phyloP scores from a whole-genome alignment of 2,113 vertebrate genomes.

The Trogon surrucura region DNA sequence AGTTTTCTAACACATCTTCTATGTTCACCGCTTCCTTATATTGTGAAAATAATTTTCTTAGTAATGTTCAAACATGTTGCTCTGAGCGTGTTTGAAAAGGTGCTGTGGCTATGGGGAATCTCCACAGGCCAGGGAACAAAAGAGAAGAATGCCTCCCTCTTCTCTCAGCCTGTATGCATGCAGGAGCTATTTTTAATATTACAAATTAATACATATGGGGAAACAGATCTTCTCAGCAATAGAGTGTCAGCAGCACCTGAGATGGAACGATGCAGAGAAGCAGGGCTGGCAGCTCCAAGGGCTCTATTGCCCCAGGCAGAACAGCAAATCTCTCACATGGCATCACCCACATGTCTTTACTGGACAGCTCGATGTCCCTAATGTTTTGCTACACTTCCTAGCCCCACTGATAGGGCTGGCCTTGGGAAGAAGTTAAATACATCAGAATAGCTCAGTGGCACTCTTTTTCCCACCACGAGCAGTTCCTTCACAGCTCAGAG shows the following conservation, averaged over 20 bases:
- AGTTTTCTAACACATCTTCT: not conserved
- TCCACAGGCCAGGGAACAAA: not conserved
- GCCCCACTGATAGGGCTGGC: not conserved
- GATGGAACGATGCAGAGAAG: not conserved
- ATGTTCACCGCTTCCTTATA: not conserved
- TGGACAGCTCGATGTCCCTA: not conserved
- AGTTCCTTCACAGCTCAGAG: not conserved
- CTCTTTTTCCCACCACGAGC: not conserved
- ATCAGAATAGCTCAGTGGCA: not conserved
- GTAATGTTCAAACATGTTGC: not conserved
- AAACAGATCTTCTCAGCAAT: not conserved
- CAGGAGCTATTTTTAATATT: not conserved
- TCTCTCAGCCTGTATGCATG: not conserved
- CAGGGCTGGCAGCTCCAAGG: not conserved
- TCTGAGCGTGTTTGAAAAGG: not conserved
- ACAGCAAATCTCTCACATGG: not conserved
- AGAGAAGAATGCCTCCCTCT: not conserved
- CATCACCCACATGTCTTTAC: not conserved
- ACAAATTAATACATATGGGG: not conserved
- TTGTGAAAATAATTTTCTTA: not conserved
- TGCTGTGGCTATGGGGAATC: not conserved
- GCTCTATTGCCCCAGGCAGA: not conserved
- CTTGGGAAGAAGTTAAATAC: not conserved
- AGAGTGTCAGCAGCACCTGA: not conserved
- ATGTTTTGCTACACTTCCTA: not conserved